Evolutionary conservation across 2,113 vertebrate genomes (phyloP).

Genomic region (Donacobius atricapilla): DNA sequence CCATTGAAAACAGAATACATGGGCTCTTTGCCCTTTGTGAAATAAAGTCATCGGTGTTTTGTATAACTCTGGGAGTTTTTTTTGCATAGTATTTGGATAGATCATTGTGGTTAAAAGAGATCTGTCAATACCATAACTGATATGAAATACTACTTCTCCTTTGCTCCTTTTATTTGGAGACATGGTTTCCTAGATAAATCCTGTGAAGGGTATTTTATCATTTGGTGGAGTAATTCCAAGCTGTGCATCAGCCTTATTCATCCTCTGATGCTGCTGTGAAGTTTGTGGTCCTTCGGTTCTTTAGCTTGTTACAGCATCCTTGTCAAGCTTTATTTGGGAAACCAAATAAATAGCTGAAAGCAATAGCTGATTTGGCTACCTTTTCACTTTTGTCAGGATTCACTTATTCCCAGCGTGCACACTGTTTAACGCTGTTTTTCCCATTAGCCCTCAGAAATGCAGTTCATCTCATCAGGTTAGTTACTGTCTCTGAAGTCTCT

Average conservation of each 20-base stretch:
- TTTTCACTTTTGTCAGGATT: neutral
- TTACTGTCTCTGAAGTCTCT: neutral
- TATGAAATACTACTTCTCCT: neutral
- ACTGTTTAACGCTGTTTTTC: neutral
- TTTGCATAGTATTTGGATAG: neutral
- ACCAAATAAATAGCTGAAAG: no score
- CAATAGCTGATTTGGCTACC: neutral
- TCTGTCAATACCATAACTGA: neutral
- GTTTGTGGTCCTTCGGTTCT: neutral
- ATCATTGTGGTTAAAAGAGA: neutral
- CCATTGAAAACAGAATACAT: fast-evolving
- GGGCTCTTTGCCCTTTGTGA: neutral
- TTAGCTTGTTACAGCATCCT: neutral
- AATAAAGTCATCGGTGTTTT: neutral
- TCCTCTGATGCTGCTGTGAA: neutral
- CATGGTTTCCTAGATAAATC: neutral
- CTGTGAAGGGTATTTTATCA: neutral
- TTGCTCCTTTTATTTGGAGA: neutral
- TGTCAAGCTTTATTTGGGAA: neutral
- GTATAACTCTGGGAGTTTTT: fast-evolving
- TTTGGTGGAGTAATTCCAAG: neutral
- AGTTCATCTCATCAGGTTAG: neutral
- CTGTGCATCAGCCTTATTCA: neutral
- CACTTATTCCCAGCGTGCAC: neutral
- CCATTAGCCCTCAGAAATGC: neutral